Evolutionary conservation across 2,113 vertebrate genomes (phyloP).

Genomic region (Cephalopterus ornatus): DNA sequence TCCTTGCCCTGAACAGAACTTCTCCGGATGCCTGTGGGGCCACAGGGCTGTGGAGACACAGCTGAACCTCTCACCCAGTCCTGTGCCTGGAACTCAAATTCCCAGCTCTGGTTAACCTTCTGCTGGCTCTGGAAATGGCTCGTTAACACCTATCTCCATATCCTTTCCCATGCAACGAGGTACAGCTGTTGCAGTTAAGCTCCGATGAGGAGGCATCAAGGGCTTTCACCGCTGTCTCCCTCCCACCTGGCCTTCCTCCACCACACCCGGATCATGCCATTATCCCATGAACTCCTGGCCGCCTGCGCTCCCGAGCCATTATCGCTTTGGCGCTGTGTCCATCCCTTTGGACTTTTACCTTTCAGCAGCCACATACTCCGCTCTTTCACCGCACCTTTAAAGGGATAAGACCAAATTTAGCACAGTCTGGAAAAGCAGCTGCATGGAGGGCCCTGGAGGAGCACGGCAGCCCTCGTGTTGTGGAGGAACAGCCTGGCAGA

Average conservation of each 20-base stretch:
- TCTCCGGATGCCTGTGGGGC: not conserved
- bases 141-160: not conserved
- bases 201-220: accelerated
- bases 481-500: not conserved
- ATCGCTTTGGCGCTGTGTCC: not conserved
- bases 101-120: not conserved
- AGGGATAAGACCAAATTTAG: not conserved
- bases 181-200: not conserved
- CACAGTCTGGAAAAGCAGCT: not conserved
- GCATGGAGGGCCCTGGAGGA: not conserved
- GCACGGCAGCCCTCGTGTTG: accelerated
- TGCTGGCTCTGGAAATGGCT: not conserved
- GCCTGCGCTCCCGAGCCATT: not conserved
- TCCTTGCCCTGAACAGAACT: accelerated
- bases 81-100: not conserved
- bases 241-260: not conserved
- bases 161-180: not conserved
- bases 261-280: not conserved
- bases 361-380: not conserved
- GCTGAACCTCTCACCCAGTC: not conserved
- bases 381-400: not conserved
- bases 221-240: not conserved
- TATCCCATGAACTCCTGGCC: not conserved
- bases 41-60: accelerated
- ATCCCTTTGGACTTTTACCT: conserved; percentile 46